These are phyloP conservation scores for Haplotaxodon microlepis DNA, from an alignment of 2,113 vertebrate genomes.

Conservation along the genomic window DNA sequence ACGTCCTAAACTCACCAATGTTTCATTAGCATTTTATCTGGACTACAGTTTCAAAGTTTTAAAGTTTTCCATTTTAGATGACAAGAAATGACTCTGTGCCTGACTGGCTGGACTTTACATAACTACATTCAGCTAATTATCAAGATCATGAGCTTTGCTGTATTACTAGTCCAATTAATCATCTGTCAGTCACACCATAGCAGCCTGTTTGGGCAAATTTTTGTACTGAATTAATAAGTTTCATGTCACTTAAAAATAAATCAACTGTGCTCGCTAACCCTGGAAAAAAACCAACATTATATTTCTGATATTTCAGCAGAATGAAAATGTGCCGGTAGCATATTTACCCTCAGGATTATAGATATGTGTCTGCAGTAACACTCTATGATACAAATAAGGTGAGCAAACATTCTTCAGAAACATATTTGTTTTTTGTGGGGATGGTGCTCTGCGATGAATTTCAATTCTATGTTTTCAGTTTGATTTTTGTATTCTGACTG, in stretches of 20 bases:
- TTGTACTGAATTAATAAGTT: not conserved
- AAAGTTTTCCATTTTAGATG: not conserved
- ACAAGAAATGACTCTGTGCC: not conserved
- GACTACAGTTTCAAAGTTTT: not conserved
- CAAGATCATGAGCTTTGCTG: not conserved
- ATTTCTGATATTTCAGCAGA: not conserved
- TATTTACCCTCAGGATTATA: not conserved
- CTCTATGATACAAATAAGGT: not conserved
- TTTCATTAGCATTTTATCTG: not conserved
- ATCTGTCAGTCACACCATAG: not conserved
- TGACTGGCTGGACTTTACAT: not conserved
- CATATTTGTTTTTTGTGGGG: not conserved
- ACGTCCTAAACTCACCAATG: not conserved
- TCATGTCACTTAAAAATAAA: not conserved
- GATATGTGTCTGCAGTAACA: not conserved
- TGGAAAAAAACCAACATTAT: not conserved
- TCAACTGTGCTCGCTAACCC: not conserved
- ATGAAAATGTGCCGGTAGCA: not conserved
- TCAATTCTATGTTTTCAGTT: not conserved
- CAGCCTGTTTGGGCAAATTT: not conserved
- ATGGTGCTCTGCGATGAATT: not conserved
- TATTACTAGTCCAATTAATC: not conserved
- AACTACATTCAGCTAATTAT: not conserved
- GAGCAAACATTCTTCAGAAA: not conserved
- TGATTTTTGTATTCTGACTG: not conserved